Conservation (phyloP, 2,888 invertebrate genomes). For the Alloplasta piceator region DNA sequence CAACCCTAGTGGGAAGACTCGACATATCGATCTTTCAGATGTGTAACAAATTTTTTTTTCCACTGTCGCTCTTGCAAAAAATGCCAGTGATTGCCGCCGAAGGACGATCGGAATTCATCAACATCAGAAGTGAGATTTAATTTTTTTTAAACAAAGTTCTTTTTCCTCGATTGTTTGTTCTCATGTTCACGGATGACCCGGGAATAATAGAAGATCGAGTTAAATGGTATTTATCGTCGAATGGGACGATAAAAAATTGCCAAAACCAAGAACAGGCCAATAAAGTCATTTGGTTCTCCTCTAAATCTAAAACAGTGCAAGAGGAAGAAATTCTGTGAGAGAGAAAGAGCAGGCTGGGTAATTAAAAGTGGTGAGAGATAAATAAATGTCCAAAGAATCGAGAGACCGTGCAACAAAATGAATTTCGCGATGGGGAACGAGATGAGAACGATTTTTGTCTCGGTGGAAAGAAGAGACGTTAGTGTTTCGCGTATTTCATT, state of each 20-base stretch:
- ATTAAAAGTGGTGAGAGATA: slow-evolving; percentile 52
- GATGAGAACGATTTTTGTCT: not conserved
- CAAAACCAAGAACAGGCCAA: slow-evolving; percentile 65
- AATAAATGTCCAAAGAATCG: slow-evolving; percentile 49
- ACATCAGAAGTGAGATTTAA: not conserved
- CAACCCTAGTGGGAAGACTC: slow-evolving; percentile 31
- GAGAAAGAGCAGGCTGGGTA: slow-evolving; percentile 41
- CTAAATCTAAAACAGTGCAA: slow-evolving; percentile 80
- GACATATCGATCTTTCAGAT: slow-evolving; percentile 53
- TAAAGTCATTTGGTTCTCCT: slow-evolving; percentile 81
- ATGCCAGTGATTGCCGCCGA: not conserved
- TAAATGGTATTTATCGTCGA: slow-evolving; percentile 74
- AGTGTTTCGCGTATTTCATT: too few species aligned
- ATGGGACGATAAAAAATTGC: slow-evolving; percentile 70
- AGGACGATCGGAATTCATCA: not conserved
- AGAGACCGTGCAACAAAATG: not conserved
- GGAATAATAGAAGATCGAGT: slow-evolving; percentile 73
- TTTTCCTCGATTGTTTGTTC: slow-evolving; percentile 12
- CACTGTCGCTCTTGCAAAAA: too few species aligned
- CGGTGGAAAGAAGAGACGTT: too few species aligned
- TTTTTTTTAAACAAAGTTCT: not conserved
- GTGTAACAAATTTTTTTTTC: slow-evolving; percentile 2
- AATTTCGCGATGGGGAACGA: not conserved
- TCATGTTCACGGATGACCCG: not conserved
- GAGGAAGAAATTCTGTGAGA: slow-evolving; percentile 59